Percentiles rank a stretch among this genome's conserved stretches.
phyloP scores from a whole-genome alignment of 1,140 invertebrate species.

The Drosophila subobscura region DNA sequence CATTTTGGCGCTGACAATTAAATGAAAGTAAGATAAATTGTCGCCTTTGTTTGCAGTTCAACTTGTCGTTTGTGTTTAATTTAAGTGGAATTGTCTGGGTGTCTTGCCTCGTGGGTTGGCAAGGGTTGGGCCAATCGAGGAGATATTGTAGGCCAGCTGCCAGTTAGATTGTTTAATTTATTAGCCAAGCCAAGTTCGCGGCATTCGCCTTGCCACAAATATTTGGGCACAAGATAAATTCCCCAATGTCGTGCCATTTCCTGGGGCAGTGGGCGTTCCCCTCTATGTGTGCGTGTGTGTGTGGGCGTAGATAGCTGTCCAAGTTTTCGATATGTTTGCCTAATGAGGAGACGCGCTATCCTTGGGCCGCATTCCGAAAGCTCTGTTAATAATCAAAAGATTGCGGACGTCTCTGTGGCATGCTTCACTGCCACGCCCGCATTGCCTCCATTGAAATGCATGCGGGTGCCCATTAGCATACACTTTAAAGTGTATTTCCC shows the following conservation, averaged over 20 bases:
- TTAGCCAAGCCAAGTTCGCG: slow-evolving; percentile 40
- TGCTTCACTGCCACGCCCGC: slow-evolving; percentile 20
- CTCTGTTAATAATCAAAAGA: no score
- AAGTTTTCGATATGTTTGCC: no score
- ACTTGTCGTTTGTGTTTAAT: slow-evolving; percentile 72
- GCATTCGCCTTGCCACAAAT: slow-evolving; percentile 59
- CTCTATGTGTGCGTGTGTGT: background rate
- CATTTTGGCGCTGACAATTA: slow-evolving; percentile 77
- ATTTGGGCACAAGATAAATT: slow-evolving; percentile 68
- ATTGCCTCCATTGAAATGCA: slow-evolving; percentile 39
- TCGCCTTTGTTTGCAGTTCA: slow-evolving; percentile 80
- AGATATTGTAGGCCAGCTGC: slow-evolving; percentile 42
- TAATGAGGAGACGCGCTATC: no score
- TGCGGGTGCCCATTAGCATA: slow-evolving; percentile 55
- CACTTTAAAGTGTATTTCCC: slow-evolving; percentile 34
- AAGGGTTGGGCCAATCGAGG: slow-evolving; percentile 31
- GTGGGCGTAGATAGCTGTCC: background rate
- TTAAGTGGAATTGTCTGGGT: slow-evolving; percentile 48
- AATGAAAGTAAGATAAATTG: slow-evolving; percentile 82
- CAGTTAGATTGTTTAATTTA: slow-evolving; percentile 70
- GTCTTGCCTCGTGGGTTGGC: slow-evolving; percentile 9
- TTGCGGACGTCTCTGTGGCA: background rate
- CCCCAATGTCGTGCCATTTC: slow-evolving; percentile 65
- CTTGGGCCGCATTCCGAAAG: no score
- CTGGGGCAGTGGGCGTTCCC: slow-evolving; percentile 42